Evolutionary conservation across 1,140 invertebrate genomes (phyloP), one percentile per base, ranked within the genome.

Genomic region (Danaus melanippus): DNA sequence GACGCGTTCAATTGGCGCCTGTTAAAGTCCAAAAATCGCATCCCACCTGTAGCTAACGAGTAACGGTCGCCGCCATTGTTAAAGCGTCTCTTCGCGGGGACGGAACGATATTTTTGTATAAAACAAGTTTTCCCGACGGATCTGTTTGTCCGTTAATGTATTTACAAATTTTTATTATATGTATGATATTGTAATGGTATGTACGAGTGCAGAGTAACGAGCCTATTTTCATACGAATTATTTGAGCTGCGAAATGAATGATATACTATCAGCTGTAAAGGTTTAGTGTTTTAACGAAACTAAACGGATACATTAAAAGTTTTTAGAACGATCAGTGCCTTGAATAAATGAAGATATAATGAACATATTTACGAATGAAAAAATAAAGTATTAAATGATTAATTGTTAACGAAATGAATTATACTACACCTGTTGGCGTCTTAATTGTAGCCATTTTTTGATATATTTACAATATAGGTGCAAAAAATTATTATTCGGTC

Each of bases 151-250:
- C 57, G 69, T 66, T 69, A 69, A 73, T 75, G 69, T 82, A 86
- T 86, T 86, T 84, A 86, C 79, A 84, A 79, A 53, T 76, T 73
- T 71, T 85, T 83, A 82, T 79, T 73, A 78, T 82, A 85, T 76
- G 71, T 76, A 79, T 76, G 67, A 70, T 73, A 80, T 82, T 84
- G 83, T 84, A 80, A 71, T 80, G 77, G 69, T 73, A 50, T 76
- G 74, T 82, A 80, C 82, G 79, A 82, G 83, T 76, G 78, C 78
- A 86, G 78, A 83, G 80, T 76, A 72, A 71, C 69, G 79, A 70
- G 74, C 77, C 81, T 86, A 86, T 86, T 86, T 86, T 86, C 81
- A 75, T 86, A 86, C 68, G 72, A 78, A 71, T 77, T 80, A 81
- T 86, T 84, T 83, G 79, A 79, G 79, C 69, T 75, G 69, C 72